Percentiles rank a stretch among this genome's conserved stretches.
These are phyloP conservation scores for Anagrus nilaparvatae DNA, from an alignment of 1,140 invertebrate genomes.

Conservation along the genomic window DNA sequence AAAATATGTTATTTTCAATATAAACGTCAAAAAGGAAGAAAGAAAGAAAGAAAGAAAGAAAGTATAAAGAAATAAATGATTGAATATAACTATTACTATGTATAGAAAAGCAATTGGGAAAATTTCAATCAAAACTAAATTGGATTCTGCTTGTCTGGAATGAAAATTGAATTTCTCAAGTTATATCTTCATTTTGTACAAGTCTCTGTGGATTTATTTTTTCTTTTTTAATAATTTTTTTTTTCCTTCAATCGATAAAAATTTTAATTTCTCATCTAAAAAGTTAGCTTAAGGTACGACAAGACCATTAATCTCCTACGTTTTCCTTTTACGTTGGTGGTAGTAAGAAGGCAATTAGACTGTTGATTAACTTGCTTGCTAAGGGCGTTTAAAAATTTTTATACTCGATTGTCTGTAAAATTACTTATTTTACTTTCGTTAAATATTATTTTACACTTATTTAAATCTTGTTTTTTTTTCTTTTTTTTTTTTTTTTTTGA, in stretches of 20 bases:
- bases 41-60: neutral
- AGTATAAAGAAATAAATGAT: neutral
- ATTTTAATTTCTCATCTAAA: too few relatives aligned
- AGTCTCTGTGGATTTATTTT: too few relatives aligned
- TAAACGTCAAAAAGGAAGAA: neutral
- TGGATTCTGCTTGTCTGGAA: neutral
- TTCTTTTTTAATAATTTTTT: neutral
- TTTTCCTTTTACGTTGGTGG: too few relatives aligned
- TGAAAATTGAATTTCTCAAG: slow-evolving; percentile 8
- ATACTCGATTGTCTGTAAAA: slow-evolving; percentile 28
- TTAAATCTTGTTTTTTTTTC: slow-evolving; percentile 2
- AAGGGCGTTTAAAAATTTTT: slow-evolving; percentile 22
- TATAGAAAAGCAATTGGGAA: slow-evolving; percentile 1
- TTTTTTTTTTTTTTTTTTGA: slow-evolving; percentile 1
- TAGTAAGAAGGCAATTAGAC: slow-evolving; percentile 24
- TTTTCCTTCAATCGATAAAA: neutral
- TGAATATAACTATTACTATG: slow-evolving; percentile 10
- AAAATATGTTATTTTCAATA: neutral
- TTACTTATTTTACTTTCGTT: slow-evolving; percentile 23
- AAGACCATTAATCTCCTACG: slow-evolving; percentile 23
- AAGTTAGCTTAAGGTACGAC: neutral
- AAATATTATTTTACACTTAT: neutral
- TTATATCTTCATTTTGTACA: neutral
- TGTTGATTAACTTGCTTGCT: slow-evolving; percentile 22
- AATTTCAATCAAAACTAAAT: too few relatives aligned